phyloP scores from a whole-genome alignment of 1,140 invertebrate genomes.

The Drosophila prosaltans region DNA sequence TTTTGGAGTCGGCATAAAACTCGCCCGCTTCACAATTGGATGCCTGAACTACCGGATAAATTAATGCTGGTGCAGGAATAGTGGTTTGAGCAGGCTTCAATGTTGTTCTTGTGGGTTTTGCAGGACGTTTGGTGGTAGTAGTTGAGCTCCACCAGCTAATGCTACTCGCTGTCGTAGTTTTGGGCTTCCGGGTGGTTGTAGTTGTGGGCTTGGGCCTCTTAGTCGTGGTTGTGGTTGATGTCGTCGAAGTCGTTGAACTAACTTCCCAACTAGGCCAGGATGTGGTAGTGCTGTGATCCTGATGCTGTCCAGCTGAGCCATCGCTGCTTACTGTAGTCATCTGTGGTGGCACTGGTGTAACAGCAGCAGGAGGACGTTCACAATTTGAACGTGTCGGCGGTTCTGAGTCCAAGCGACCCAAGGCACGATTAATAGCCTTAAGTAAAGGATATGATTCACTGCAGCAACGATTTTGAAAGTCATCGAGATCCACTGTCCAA shows the following conservation, averaged over 20 bases:
- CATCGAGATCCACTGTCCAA: slow-evolving; percentile 96
- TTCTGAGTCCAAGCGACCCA: slow-evolving; percentile 87
- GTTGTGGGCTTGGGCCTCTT: slow-evolving; percentile 50
- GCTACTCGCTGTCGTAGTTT: slow-evolving; percentile 19
- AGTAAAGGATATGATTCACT: slow-evolving; percentile 90
- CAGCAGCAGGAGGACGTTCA: slow-evolving; percentile 86
- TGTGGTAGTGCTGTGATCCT: slow-evolving; percentile 74
- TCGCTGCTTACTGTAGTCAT: slow-evolving; percentile 86
- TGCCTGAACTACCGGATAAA: slow-evolving; percentile 83
- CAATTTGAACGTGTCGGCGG: slow-evolving; percentile 85
- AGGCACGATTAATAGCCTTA: slow-evolving; percentile 88
- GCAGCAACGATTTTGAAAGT: slow-evolving; percentile 93
- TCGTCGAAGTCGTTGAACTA: slow-evolving; percentile 44
- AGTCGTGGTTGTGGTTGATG: slow-evolving; percentile 24
- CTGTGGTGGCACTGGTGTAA: slow-evolving; percentile 88
- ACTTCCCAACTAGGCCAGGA: slow-evolving; percentile 84
- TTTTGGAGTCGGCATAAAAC: slow-evolving; percentile 87
- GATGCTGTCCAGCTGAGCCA: slow-evolving; percentile 61
- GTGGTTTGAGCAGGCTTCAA: slow-evolving; percentile 71
- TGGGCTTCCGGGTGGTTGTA: slow-evolving; percentile 60
- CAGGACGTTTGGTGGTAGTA: slow-evolving; percentile 76
- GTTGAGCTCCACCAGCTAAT: slow-evolving; percentile 76
- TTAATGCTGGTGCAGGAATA: slow-evolving; percentile 81
- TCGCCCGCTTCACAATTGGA: slow-evolving; percentile 86
- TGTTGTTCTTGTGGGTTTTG: slow-evolving; percentile 57